Percentiles rank a stretch among this genome's conserved stretches.
These are phyloP conservation scores for Torymus tubicola DNA, from an alignment of 2,888 invertebrate species.

Conservation along the genomic window DNA sequence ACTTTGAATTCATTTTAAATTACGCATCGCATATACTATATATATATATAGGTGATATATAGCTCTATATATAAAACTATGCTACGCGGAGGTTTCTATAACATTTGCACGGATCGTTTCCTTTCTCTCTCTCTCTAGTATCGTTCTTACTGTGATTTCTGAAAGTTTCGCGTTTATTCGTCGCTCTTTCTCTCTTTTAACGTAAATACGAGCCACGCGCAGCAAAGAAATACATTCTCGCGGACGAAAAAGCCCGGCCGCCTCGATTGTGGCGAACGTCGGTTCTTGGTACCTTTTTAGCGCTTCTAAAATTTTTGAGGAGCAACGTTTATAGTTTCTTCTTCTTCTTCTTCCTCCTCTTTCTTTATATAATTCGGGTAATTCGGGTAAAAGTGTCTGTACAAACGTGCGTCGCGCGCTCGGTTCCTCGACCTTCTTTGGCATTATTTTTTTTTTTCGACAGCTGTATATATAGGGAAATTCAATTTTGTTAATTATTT, in stretches of 20 bases:
- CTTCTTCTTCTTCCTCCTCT: not conserved
- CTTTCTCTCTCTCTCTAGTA: constrained; percentile 54
- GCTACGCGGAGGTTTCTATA: constrained; percentile 64
- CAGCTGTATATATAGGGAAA: not conserved
- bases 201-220: too few relatives aligned
- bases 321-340: constrained; percentile 6
- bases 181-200: not conserved
- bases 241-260: too few relatives aligned
- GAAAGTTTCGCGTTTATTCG: constrained; percentile 15
- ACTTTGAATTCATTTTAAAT: constrained; percentile 61
- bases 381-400: constrained; percentile 48
- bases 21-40: constrained; percentile 60
- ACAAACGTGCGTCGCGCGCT: not conserved
- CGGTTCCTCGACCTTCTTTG: constrained; percentile 13
- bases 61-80: constrained; percentile 74
- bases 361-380: constrained; percentile 24
- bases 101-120: constrained; percentile 65
- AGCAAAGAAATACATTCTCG: too few relatives aligned
- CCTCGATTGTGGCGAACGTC: too few relatives aligned
- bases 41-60: constrained; percentile 57
- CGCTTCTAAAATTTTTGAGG: too few relatives aligned
- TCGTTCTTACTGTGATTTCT: not conserved
- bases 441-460: not conserved
- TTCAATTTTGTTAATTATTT: not conserved
- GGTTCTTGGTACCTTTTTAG: too few relatives aligned